Evolutionary conservation across 2,888 invertebrate species (phyloP).

Genomic region (Plusia festucae): DNA sequence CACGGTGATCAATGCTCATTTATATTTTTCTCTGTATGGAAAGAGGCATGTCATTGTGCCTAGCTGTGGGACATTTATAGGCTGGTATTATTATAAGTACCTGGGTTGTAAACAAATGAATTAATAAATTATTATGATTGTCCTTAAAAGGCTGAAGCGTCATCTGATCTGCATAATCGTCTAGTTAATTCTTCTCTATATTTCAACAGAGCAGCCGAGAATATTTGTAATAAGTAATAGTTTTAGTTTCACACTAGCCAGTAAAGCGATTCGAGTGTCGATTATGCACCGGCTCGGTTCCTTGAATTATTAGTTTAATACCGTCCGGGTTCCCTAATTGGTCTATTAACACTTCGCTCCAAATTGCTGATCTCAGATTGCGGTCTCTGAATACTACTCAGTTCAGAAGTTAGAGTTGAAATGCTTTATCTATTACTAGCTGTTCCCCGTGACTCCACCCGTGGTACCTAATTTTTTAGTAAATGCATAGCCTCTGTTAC

Average conservation of each 20-base stretch:
- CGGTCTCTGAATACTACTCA: conserved; percentile 27
- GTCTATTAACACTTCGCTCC: conserved; percentile 61
- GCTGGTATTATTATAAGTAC: too few species aligned
- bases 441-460: too few species aligned
- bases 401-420: conserved; percentile 16
- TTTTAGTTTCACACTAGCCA: conserved; percentile 30
- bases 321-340: conserved; percentile 54
- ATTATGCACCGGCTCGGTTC: conserved; percentile 42
- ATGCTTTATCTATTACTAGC: not conserved
- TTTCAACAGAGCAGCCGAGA: not conserved
- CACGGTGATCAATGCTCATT: too few species aligned
- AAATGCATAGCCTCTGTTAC: too few species aligned
- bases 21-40: too few species aligned
- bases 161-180: not conserved
- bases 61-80: too few species aligned
- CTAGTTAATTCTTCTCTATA: not conserved
- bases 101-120: too few species aligned
- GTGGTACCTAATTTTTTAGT: too few species aligned
- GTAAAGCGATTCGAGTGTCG: conserved; percentile 26
- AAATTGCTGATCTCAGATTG: conserved; percentile 58
- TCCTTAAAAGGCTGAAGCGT: too few species aligned
- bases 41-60: too few species aligned
- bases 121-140: too few species aligned
- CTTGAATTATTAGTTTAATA: conserved; percentile 58
- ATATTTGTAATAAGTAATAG: conserved; percentile 27